These are phyloP conservation scores for Fregetta grallaria DNA, from an alignment of 2,113 vertebrate genomes.

Conservation along the genomic window DNA sequence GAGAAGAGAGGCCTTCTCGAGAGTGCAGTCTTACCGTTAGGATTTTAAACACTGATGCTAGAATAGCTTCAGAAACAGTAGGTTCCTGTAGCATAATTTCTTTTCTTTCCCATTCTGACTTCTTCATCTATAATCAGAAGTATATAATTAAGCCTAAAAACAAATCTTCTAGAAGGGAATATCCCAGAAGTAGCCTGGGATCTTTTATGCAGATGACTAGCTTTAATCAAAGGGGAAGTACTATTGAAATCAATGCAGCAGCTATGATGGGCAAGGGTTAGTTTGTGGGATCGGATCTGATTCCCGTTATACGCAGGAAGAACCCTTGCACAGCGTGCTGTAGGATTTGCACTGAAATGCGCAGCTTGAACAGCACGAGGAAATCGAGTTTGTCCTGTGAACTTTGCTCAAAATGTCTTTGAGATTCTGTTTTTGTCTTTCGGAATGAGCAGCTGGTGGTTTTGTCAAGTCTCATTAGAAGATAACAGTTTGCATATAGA, in stretches of 20 bases:
- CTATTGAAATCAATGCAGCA: background rate
- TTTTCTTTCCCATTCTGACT: background rate
- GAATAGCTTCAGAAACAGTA: background rate
- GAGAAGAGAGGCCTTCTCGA: background rate
- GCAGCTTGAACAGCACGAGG: background rate
- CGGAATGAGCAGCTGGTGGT: background rate
- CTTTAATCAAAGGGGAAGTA: conserved; percentile 2
- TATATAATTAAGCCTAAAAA: conserved; percentile 58
- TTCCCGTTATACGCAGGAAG: background rate
- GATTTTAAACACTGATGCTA: background rate
- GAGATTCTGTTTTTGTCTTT: background rate
- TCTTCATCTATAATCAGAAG: background rate
- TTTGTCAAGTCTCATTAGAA: background rate
- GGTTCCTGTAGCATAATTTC: background rate
- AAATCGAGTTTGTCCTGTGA: background rate
- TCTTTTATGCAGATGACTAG: background rate
- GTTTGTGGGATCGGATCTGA: background rate
- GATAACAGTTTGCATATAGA: background rate
- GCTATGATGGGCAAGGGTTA: background rate
- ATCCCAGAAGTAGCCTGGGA: conserved; percentile 22
- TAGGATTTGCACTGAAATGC: background rate
- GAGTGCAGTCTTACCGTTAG: background rate
- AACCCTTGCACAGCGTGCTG: background rate
- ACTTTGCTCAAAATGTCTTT: background rate
- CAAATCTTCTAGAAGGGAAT: conserved; percentile 26